phyloP scores from a whole-genome alignment of 2,888 invertebrate species.

The Bhutanitis thaidina region DNA sequence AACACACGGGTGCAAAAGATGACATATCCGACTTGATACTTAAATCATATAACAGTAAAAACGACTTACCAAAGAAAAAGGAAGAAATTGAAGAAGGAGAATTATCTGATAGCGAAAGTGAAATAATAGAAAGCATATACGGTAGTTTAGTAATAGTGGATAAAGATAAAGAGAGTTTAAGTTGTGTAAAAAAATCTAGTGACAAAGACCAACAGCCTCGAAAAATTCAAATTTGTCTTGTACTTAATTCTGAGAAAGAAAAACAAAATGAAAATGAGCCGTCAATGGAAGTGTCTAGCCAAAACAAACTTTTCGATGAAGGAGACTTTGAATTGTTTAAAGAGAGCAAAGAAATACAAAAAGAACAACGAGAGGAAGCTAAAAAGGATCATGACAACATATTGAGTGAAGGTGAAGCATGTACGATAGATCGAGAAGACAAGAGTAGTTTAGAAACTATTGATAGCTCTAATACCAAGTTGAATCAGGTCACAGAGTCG shows the following conservation, averaged over 20 bases:
- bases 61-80: slow-evolving; percentile 30
- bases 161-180: slow-evolving; percentile 32
- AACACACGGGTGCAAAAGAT: slow-evolving; percentile 61
- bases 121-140: slow-evolving; percentile 65
- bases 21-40: slow-evolving; percentile 70
- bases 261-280: slow-evolving; percentile 21
- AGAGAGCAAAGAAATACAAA: slow-evolving; percentile 23
- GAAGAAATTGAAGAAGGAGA: slow-evolving; percentile 69
- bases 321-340: slow-evolving; percentile 51
- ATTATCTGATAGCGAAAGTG: slow-evolving; percentile 70
- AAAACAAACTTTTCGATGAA: slow-evolving; percentile 28
- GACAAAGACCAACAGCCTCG: slow-evolving; percentile 39
- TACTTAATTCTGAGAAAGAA: slow-evolving; percentile 48
- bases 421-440: neutral
- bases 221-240: slow-evolving; percentile 61
- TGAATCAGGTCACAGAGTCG: neutral
- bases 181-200: slow-evolving; percentile 25
- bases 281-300: slow-evolving; percentile 9
- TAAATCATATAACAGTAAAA: slow-evolving; percentile 56
- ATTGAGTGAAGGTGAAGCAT: neutral
- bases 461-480: no score
- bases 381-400: neutral
- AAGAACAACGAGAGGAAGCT: slow-evolving; percentile 1
- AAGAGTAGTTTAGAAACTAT: neutral
- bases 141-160: slow-evolving; percentile 54